A percentile compares a stretch with the other conserved stretches of the same genome.
Evolutionary conservation across 2,888 invertebrate genomes (phyloP).

Genomic region (Cheilosia vulpina): DNA sequence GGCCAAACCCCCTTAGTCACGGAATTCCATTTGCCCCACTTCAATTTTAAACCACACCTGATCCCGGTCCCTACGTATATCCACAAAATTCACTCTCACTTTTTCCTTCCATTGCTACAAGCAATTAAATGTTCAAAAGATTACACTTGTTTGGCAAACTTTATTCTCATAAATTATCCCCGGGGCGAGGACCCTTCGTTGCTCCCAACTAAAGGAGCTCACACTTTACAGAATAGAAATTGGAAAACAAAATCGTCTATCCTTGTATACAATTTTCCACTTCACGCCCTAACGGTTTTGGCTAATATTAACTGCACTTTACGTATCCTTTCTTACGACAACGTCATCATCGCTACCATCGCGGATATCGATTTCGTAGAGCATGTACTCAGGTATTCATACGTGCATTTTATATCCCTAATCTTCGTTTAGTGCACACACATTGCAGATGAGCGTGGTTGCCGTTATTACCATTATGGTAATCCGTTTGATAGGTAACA

Average conservation of each 20-base stretch:
- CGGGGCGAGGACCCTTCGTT: conserved; percentile 13
- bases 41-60: conserved; percentile 7
- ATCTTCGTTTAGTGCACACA: conserved; percentile 67
- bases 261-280: conserved; percentile 65
- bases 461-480: conserved; percentile 61
- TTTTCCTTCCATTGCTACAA: neutral
- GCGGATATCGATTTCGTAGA: conserved; percentile 59
- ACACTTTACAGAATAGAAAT: neutral
- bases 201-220: neutral
- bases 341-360: conserved; percentile 47
- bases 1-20: neutral
- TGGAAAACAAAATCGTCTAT: conserved; percentile 32
- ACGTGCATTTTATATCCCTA: conserved; percentile 72
- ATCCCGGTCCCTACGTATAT: neutral
- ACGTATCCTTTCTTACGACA: conserved; percentile 43
- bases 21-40: neutral
- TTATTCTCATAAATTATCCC: conserved; percentile 64
- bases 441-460: conserved; percentile 64
- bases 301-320: conserved; percentile 61
- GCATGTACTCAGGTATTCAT: conserved; percentile 66
- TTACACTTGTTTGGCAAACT: conserved; percentile 60
- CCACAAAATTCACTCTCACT: neutral
- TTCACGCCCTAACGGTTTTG: conserved; percentile 62
- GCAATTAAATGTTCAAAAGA: conserved; percentile 64
- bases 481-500: conserved; percentile 65